Evolutionary conservation across 2,797 vertebrate genomes (phyloP).

Genomic region (Macroramphosus scolopax): DNA sequence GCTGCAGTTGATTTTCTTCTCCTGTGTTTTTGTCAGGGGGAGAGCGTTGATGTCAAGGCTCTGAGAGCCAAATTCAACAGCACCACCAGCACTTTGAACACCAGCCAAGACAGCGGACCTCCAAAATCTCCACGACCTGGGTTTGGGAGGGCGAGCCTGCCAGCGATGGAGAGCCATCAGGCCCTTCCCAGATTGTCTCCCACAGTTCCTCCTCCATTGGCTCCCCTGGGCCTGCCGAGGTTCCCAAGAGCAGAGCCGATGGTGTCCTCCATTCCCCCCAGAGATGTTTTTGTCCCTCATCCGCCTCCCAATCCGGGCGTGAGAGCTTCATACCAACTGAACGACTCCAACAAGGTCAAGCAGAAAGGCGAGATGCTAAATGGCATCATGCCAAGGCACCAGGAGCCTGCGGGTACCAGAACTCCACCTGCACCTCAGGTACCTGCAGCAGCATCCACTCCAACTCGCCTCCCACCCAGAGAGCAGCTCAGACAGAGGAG

Average conservation of each 20-base stretch:
- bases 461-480: neutral
- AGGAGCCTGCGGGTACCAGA: conserved; percentile 10
- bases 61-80: conserved; percentile 74
- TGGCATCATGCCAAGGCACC: conserved; percentile 62
- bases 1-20: conserved; percentile 25
- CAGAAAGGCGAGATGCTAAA: conserved; percentile 67
- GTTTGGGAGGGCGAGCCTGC: conserved; percentile 37
- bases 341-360: conserved; percentile 54
- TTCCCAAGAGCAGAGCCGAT: conserved; percentile 25
- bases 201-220: conserved; percentile 8
- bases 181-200: conserved; percentile 46
- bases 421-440: neutral
- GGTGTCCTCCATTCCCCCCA: conserved; percentile 4
- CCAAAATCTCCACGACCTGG: conserved; percentile 53
- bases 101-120: conserved; percentile 55
- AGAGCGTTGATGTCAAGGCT: conserved; percentile 74
- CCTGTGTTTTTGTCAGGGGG: conserved; percentile 63
- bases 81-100: conserved; percentile 40
- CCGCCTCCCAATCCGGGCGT: conserved; percentile 29
- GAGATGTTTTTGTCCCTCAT: conserved; percentile 37
- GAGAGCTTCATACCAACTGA: conserved; percentile 11
- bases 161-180: conserved; percentile 33
- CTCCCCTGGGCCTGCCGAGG: conserved; percentile 26
- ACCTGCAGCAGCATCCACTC: conserved; percentile 10
- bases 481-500: conserved; percentile 56